A percentile compares a stretch with the other conserved stretches of the same genome.
Conservation (phyloP, 2,888 invertebrate genomes). For the Phyllotreta cruciferae region DNA sequence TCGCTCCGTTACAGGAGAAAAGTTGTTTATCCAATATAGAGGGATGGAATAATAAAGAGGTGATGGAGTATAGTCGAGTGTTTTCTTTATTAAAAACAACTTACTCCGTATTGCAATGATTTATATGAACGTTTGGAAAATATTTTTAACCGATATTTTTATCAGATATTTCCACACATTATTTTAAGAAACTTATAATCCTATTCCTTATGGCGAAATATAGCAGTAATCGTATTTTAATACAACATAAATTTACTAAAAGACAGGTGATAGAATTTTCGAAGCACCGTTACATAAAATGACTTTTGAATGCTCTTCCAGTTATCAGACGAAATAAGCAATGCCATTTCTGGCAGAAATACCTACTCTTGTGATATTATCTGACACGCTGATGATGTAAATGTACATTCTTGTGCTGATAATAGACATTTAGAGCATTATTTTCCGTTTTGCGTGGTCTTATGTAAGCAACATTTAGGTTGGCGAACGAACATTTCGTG, state of each 20-base stretch:
- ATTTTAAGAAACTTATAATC: too few relatives aligned
- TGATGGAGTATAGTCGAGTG: constrained; percentile 6
- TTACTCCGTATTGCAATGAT: too few relatives aligned
- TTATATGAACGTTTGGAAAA: too few relatives aligned
- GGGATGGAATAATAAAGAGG: constrained; percentile 6
- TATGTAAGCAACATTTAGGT: constrained; percentile 27
- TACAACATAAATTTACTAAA: background rate
- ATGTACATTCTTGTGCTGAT: constrained; percentile 31
- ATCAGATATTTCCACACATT: too few relatives aligned
- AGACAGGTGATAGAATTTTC: background rate
- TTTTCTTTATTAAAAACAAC: constrained; percentile 1
- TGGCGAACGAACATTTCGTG: constrained; percentile 25
- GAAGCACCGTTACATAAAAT: constrained; percentile 14
- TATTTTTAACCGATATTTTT: too few relatives aligned
- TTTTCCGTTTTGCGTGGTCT: constrained; percentile 27
- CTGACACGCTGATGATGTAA: constrained; percentile 29
- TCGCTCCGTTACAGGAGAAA: background rate
- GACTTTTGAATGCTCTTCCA: constrained; percentile 16
- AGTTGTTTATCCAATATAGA: constrained; percentile 5
- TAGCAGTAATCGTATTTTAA: too few relatives aligned
- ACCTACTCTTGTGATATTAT: constrained; percentile 27
- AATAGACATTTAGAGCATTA: constrained; percentile 32
- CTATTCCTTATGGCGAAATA: too few relatives aligned
- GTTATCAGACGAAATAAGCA: constrained; percentile 25
- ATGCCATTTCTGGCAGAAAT: constrained; percentile 26